phyloP scores from a whole-genome alignment of 2,888 invertebrate species.

The Mythimna albipuncta region DNA sequence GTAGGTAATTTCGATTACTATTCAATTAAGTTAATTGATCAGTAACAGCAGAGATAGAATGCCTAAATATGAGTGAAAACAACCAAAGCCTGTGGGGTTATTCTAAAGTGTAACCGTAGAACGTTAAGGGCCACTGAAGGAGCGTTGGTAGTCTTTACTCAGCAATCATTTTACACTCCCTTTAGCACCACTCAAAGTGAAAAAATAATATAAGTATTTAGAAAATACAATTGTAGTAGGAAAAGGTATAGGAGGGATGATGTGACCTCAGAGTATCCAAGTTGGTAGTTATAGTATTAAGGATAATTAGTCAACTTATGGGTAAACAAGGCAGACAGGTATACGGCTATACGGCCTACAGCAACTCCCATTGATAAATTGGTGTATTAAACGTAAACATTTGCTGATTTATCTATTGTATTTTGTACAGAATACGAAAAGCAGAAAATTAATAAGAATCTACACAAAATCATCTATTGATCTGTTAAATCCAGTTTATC shows the following conservation, averaged over 20 bases:
- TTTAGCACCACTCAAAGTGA: no score
- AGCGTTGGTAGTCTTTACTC: no score
- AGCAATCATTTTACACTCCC: no score
- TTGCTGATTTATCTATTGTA: background rate
- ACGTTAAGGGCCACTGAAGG: no score
- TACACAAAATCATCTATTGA: no score
- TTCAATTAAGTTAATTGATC: background rate
- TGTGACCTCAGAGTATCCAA: background rate
- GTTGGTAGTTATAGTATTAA: background rate
- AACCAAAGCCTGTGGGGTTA: no score
- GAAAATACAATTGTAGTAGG: no score
- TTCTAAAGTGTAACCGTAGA: no score
- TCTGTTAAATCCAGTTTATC: background rate
- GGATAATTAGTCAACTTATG: background rate
- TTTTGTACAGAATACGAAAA: background rate
- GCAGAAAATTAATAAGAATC: background rate
- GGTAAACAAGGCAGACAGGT: background rate
- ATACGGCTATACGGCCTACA: background rate
- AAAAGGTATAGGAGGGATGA: background rate
- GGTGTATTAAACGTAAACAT: background rate
- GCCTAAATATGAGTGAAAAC: background rate
- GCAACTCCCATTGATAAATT: slow-evolving; percentile 18
- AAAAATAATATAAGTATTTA: no score
- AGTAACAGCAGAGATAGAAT: background rate
- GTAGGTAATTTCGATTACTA: no score